Evolutionary conservation across 2,113 vertebrate species (phyloP).

Genomic region (Cephalopholis sonnerati): DNA sequence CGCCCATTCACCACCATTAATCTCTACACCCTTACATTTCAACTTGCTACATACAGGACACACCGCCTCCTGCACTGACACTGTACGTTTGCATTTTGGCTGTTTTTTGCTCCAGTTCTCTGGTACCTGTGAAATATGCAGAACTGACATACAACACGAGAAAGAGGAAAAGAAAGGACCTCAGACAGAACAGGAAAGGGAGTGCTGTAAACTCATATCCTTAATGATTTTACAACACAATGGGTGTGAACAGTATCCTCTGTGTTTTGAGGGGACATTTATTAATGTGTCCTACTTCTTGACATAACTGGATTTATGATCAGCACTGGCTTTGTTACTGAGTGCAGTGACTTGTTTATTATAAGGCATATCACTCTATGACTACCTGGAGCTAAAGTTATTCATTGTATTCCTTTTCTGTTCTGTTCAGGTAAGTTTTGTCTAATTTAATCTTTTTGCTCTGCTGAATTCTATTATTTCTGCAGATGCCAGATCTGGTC

Average conservation of each 20-base stretch:
- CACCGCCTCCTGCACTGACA: not conserved
- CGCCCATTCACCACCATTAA: not conserved
- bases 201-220: not conserved
- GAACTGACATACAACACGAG: not conserved
- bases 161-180: not conserved
- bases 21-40: not conserved
- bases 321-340: not conserved
- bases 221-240: slow-evolving; percentile 2
- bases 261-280: not conserved
- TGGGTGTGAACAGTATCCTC: not conserved
- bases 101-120: not conserved
- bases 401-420: slow-evolving; percentile 3
- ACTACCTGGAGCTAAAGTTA: not conserved
- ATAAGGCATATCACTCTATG: not conserved
- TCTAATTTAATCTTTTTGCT: slow-evolving; percentile 37
- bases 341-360: not conserved
- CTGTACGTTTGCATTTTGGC: not conserved
- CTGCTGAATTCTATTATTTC: slow-evolving; percentile 16
- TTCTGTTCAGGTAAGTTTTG: not conserved
- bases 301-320: slow-evolving; percentile 16
- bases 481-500: not conserved
- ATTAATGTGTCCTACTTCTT: slow-evolving; percentile 17
- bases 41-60: not conserved
- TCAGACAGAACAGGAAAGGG: not conserved
- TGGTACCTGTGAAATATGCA: not conserved